These are phyloP conservation scores for Lepidothrix coronata DNA, from an alignment of 2,113 vertebrate species.

Conservation along the genomic window DNA sequence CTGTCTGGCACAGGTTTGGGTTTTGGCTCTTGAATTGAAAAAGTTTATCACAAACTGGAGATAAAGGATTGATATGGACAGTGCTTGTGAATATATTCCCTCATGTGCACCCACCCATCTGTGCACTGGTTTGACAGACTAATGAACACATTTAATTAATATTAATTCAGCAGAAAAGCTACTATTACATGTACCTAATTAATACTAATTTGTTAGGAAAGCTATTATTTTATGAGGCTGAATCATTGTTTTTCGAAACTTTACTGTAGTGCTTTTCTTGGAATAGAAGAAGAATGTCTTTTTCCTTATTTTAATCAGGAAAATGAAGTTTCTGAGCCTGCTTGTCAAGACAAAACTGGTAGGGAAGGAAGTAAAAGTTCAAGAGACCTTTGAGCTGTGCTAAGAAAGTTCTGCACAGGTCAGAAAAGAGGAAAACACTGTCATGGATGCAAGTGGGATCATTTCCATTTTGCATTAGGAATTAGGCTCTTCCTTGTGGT, in stretches of 20 bases:
- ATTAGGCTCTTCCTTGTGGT: background rate
- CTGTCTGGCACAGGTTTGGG: background rate
- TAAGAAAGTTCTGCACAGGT: background rate
- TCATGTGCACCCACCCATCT: background rate
- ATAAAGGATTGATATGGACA: background rate
- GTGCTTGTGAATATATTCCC: background rate
- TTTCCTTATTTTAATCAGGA: background rate
- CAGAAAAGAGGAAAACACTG: background rate
- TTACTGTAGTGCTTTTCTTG: background rate
- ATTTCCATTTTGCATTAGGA: background rate
- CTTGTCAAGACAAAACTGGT: background rate
- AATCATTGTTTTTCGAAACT: background rate
- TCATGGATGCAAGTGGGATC: background rate
- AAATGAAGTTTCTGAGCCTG: background rate
- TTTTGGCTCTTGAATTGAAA: background rate
- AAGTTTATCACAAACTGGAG: background rate
- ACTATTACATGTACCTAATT: background rate
- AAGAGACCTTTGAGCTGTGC: background rate
- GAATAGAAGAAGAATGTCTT: background rate
- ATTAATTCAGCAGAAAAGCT: background rate
- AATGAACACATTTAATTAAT: background rate
- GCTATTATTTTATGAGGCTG: background rate
- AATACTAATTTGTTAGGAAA: background rate
- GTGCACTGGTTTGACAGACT: background rate
- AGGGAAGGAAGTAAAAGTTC: background rate